Evolutionary conservation across 1,140 invertebrate species (phyloP).

Genomic region (Trissolcus basalis): DNA sequence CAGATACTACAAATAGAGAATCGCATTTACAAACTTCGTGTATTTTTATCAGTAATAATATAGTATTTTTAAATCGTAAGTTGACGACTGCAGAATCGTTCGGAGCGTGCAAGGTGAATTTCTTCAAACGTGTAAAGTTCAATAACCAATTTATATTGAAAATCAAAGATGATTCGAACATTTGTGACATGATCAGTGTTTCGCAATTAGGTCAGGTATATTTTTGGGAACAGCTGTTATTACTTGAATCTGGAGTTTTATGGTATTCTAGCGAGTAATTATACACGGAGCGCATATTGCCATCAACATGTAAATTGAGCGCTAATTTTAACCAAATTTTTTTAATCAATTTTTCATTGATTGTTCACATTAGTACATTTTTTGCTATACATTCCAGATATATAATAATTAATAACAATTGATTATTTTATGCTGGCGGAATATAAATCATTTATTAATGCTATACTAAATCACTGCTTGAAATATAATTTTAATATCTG

Average conservation of each 20-base stretch:
- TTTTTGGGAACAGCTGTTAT: conserved; percentile 52
- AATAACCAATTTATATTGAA: not conserved
- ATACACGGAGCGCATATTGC: not conserved
- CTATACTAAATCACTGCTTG: too few species aligned
- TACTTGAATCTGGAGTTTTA: conserved; percentile 33
- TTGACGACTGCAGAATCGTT: conserved; percentile 3
- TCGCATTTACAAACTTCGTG: conserved; percentile 28
- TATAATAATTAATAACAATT: too few species aligned
- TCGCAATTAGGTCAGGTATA: conserved; percentile 47
- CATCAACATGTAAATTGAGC: not conserved
- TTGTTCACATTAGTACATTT: too few species aligned
- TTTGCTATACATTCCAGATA: too few species aligned
- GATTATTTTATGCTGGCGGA: too few species aligned
- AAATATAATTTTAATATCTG: too few species aligned
- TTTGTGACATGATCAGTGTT: conserved; percentile 17
- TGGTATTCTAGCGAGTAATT: conserved; percentile 22
- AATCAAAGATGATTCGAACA: not conserved
- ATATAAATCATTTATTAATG: too few species aligned
- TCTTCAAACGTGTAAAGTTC: conserved; percentile 5
- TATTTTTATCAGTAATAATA: conserved; percentile 33
- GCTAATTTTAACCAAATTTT: too few species aligned
- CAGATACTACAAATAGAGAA: conserved; percentile 1
- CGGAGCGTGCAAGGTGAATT: conserved; percentile 20
- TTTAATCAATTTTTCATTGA: too few species aligned
- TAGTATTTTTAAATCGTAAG: conserved; percentile 39